These are phyloP conservation scores for Drosophila cracens DNA, from an alignment of 2,888 invertebrate genomes.

Conservation along the genomic window DNA sequence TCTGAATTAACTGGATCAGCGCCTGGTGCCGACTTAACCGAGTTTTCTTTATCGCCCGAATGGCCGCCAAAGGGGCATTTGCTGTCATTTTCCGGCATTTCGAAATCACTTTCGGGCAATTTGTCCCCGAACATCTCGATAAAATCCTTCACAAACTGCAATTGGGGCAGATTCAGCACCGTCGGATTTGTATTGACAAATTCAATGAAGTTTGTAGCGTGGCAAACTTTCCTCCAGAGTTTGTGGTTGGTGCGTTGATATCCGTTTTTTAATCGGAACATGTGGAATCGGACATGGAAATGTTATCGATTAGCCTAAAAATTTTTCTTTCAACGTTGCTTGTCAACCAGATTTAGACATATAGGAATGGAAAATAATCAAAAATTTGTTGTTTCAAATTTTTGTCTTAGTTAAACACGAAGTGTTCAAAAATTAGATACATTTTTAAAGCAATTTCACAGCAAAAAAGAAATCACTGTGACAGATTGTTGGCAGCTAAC, in stretches of 20 bases:
- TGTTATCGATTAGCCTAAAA: not conserved
- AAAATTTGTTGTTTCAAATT: slow-evolving; percentile 45
- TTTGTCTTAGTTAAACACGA: not conserved
- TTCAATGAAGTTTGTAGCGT: slow-evolving; percentile 86
- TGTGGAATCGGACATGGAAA: too few relatives aligned
- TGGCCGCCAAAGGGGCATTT: slow-evolving; percentile 82
- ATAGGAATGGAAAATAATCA: slow-evolving; percentile 38
- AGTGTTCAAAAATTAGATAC: not conserved
- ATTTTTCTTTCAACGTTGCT: slow-evolving; percentile 32
- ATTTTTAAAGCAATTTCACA: slow-evolving; percentile 23
- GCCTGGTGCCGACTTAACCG: slow-evolving; percentile 23
- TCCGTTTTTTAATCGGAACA: too few relatives aligned
- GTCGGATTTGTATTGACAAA: slow-evolving; percentile 89
- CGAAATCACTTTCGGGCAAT: slow-evolving; percentile 87
- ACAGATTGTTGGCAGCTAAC: slow-evolving; percentile 27
- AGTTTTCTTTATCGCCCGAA: slow-evolving; percentile 51
- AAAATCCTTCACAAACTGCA: slow-evolving; percentile 92
- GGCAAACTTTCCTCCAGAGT: too few relatives aligned
- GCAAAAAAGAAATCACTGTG: slow-evolving; percentile 16
- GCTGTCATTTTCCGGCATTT: slow-evolving; percentile 80
- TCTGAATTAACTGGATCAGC: slow-evolving; percentile 31
- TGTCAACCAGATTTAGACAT: slow-evolving; percentile 21
- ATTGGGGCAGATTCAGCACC: slow-evolving; percentile 90
- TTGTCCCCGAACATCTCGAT: slow-evolving; percentile 90
- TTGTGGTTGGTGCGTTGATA: too few relatives aligned